phyloP scores from a whole-genome alignment of 2,797 vertebrate genomes.

The Mormyrus hasselquistii region DNA sequence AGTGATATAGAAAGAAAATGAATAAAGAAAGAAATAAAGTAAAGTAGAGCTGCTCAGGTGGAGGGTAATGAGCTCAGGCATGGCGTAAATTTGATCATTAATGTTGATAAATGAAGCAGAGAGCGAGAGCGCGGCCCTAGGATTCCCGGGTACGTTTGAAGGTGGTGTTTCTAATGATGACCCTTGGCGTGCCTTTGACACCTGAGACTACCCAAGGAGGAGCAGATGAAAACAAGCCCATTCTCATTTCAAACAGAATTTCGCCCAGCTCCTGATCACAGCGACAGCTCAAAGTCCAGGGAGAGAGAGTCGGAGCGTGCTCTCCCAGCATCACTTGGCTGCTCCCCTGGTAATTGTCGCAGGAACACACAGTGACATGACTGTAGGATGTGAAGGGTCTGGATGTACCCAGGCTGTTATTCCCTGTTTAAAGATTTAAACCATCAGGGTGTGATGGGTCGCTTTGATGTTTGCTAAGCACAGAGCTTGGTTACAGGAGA shows the following conservation, averaged over 20 bases:
- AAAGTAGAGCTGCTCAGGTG: constrained; percentile 44
- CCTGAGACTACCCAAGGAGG: constrained; percentile 85
- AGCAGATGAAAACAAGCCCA: constrained; percentile 98
- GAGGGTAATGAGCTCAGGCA: constrained; percentile 37
- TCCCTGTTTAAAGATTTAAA: constrained; percentile 99
- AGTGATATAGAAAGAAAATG: constrained; percentile 34
- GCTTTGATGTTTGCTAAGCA: constrained; percentile 99
- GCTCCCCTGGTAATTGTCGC: constrained; percentile 88
- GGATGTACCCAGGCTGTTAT: constrained; percentile 97
- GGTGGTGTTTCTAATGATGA: constrained; percentile 96
- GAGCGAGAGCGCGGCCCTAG: constrained; percentile 70
- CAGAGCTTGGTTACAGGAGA: constrained; percentile 45
- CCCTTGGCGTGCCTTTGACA: constrained; percentile 91
- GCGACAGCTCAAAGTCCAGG: constrained; percentile 75
- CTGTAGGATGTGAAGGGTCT: constrained; percentile 86
- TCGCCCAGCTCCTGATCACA: constrained; percentile 94
- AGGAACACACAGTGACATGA: constrained; percentile 88
- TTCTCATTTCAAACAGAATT: constrained; percentile 99
- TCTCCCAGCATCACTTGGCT: constrained; percentile 67
- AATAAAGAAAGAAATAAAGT: constrained; percentile 39
- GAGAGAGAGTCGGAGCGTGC: constrained; percentile 66
- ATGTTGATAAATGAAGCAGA: constrained; percentile 89
- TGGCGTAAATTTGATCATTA: constrained; percentile 70
- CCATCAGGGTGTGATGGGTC: constrained; percentile 94
- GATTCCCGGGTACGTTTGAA: constrained; percentile 77